Conservation (phyloP, 2,888 invertebrate genomes). For the Reticulitermes lucifugus region DNA sequence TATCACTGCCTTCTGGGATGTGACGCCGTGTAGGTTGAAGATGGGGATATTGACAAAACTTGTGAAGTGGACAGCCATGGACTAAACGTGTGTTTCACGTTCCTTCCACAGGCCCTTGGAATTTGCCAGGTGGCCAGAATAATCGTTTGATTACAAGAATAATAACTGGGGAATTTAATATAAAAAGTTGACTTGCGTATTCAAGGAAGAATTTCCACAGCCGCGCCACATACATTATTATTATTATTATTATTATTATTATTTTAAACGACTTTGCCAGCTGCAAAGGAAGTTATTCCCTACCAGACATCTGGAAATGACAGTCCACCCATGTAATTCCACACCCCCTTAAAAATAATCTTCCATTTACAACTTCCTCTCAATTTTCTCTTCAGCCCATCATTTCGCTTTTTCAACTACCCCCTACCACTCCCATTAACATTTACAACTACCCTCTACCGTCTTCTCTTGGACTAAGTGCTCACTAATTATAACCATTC, state of each 20-base stretch:
- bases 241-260: too few species aligned
- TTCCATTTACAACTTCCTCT: slow-evolving; percentile 25
- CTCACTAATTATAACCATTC: background rate
- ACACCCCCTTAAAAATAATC: slow-evolving; percentile 8
- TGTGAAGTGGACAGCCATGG: too few species aligned
- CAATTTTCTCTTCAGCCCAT: slow-evolving; percentile 8
- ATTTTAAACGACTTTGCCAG: too few species aligned
- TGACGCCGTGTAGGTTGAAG: too few species aligned
- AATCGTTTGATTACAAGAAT: too few species aligned
- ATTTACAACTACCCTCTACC: background rate
- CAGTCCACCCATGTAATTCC: background rate
- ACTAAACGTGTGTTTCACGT: background rate
- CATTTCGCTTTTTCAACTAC: slow-evolving; percentile 1
- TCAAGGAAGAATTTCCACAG: too few species aligned
- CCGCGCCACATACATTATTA: too few species aligned
- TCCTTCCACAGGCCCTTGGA: background rate
- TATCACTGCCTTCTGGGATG: too few species aligned
- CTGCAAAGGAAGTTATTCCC: too few species aligned
- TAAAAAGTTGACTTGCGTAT: too few species aligned
- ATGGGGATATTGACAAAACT: too few species aligned
- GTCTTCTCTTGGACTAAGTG: background rate
- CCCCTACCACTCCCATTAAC: background rate
- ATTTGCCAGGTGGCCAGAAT: background rate
- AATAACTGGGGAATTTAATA: too few species aligned
- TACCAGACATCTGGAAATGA: background rate